phyloP scores from a whole-genome alignment of 2,888 invertebrate species.

The Tetheella fluctuosa region DNA sequence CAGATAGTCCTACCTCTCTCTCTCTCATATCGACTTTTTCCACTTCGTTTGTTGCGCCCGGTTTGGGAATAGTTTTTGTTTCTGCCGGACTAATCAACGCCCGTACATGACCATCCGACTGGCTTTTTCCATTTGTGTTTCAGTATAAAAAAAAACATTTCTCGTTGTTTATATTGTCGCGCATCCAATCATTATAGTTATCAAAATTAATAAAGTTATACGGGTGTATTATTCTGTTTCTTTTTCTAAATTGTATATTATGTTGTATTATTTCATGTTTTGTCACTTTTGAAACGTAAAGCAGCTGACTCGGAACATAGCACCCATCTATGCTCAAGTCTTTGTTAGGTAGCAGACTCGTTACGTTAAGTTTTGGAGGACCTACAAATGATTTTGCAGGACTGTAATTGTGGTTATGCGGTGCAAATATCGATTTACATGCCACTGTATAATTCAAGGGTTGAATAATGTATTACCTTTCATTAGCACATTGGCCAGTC shows the following conservation, averaged over 20 bases:
- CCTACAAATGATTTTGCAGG: constrained; percentile 62
- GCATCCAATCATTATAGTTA: constrained; percentile 40
- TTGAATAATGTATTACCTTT: constrained; percentile 84
- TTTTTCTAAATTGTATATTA: background rate
- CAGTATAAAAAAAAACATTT: constrained; percentile 50
- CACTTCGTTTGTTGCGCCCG: constrained; percentile 76
- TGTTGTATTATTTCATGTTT: background rate
- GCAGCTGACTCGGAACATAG: background rate
- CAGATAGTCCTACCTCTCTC: constrained; percentile 63
- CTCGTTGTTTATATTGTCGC: constrained; percentile 35
- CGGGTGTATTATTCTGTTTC: background rate
- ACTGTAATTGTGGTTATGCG: constrained; percentile 75
- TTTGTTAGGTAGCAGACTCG: background rate
- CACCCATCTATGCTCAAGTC: background rate
- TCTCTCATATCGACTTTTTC: constrained; percentile 80
- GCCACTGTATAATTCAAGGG: constrained; percentile 82
- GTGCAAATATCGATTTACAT: constrained; percentile 84
- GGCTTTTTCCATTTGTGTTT: constrained; percentile 56
- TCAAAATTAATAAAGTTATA: constrained; percentile 19
- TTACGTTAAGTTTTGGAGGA: constrained; percentile 54
- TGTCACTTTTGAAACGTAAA: too few species aligned
- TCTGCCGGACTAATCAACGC: constrained; percentile 79
- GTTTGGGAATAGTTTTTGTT: constrained; percentile 81
- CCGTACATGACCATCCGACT: constrained; percentile 63
- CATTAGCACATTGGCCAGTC: constrained; percentile 83